A percentile compares a stretch with the other conserved stretches of the same genome.
Evolutionary conservation across 2,113 vertebrate species (phyloP).

Genomic region (Cyanoliseus patagonus): DNA sequence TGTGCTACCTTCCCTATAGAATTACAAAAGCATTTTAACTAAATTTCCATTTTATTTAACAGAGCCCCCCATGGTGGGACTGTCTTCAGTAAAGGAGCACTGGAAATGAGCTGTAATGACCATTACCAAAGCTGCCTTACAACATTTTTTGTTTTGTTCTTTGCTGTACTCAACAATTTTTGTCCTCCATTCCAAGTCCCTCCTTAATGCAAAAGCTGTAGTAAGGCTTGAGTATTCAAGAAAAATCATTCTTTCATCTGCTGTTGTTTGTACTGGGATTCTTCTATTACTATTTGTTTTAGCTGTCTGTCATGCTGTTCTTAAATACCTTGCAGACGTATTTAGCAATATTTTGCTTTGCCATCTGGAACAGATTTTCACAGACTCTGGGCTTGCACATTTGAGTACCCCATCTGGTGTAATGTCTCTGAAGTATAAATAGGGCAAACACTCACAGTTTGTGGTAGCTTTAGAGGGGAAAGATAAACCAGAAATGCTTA

Average conservation of each 20-base stretch:
- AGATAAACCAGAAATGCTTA: background rate
- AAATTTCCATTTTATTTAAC: background rate
- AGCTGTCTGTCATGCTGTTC: constrained; percentile 9
- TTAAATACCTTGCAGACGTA: constrained; percentile 23
- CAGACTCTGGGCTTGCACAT: background rate
- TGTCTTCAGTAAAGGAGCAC: background rate
- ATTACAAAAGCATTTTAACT: background rate
- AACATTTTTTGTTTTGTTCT: background rate
- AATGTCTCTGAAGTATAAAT: background rate
- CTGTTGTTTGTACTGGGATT: constrained; percentile 15
- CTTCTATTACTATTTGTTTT: background rate
- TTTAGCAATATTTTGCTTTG: constrained; percentile 20
- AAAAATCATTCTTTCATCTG: background rate
- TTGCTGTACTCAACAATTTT: background rate
- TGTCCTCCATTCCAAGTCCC: background rate
- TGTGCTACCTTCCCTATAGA: background rate
- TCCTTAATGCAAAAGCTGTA: background rate
- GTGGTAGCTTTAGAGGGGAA: background rate
- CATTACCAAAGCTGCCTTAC: background rate
- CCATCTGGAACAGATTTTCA: constrained; percentile 49
- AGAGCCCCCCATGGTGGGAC: background rate
- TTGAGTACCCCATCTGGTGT: constrained; percentile 26
- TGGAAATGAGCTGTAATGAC: background rate
- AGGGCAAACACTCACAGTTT: background rate
- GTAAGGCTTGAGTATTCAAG: background rate